These are phyloP conservation scores for Onychomys arenicola DNA, from an alignment of 2,797 vertebrate genomes.

Conservation along the genomic window DNA sequence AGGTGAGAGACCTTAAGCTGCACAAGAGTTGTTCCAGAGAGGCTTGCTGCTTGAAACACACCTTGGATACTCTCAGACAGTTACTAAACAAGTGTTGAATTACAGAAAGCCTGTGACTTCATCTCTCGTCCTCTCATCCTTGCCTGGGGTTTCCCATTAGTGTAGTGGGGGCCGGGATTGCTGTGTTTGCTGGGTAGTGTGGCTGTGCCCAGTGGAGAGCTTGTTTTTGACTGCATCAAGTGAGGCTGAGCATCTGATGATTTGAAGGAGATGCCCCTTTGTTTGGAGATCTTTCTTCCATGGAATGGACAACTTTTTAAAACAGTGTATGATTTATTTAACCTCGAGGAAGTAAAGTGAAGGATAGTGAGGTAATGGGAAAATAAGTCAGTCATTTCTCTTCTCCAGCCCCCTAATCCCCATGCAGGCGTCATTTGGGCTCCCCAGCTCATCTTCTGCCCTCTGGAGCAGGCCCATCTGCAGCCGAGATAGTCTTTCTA, in stretches of 20 bases:
- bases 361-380: background rate
- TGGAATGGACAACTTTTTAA: background rate
- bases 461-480: background rate
- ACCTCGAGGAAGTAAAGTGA: background rate
- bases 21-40: background rate
- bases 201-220: background rate
- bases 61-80: background rate
- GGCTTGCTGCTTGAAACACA: background rate
- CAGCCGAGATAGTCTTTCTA: background rate
- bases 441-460: background rate
- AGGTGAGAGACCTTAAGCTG: background rate
- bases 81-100: background rate
- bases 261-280: background rate
- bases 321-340: constrained; percentile 39
- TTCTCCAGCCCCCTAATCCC: background rate
- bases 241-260: background rate
- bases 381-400: background rate
- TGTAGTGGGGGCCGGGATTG: background rate
- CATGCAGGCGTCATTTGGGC: background rate
- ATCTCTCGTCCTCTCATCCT: background rate
- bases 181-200: background rate
- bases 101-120: background rate
- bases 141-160: background rate
- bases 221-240: background rate
- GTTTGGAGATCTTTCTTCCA: background rate